Evolutionary conservation across 1,140 invertebrate species (phyloP), one percentile per base, ranked within the genome.

Genomic region (Rhynchophorus ferrugineus): DNA sequence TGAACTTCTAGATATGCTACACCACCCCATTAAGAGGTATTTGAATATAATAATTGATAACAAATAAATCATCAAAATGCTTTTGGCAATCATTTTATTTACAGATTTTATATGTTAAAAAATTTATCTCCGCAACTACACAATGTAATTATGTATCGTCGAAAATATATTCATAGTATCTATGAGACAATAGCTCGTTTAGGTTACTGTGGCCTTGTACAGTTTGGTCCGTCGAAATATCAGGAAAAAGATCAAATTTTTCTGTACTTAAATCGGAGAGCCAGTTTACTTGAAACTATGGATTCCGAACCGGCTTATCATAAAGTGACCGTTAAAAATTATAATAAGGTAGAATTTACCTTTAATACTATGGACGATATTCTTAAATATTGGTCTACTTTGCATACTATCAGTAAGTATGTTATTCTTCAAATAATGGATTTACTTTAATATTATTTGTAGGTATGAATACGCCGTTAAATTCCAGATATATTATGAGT

Each of bases 221-320:
- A 89, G 58, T 80, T 86, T 60, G 85, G 85, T 0, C 77, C 79
- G 0, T 79, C 82, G 36, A 71, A 73, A 35, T 60, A 78, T 9
- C 79, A 82, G 58, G 82, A 85, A 42, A 87, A 87, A 56, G 85
- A 89, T 62, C 77, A 81, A 69, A 71, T 77, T 18, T 87, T 81
- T 66, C 70, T 89, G 2, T 89, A 80, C 60, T 35, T 89, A 0
- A 89, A 89, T 64, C 72, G 70, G 5, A 73, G 70, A 22, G 76
- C 77, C 0, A 69, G 73, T 45, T 52, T 89, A 2, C 65, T 80
- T 49, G 84, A 91, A 56, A 90, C 87, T 0, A 79, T 73, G 0
- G 71, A 73, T 1, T 83, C 82, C 3, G 67, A 73, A 0, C 73
- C 76, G 1, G 77, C 80, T 9, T 87, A 85, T 65, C 73, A 80